These are phyloP conservation scores for Stenodera caucasica DNA, from an alignment of 2,888 invertebrate species.

Conservation along the genomic window DNA sequence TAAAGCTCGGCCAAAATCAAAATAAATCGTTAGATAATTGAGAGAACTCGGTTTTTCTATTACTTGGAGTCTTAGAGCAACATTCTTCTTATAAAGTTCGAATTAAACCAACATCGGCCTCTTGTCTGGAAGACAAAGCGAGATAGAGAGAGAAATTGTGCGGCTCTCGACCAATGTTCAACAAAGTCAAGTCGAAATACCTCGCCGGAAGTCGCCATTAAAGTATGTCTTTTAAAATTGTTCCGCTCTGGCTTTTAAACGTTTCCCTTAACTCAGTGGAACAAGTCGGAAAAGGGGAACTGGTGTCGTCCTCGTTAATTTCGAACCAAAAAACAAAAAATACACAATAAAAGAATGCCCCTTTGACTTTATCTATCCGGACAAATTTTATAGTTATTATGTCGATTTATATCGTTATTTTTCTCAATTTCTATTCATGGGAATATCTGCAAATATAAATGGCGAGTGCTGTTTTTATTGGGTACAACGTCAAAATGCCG, in stretches of 20 bases:
- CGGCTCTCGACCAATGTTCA: not conserved
- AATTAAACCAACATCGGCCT: not conserved
- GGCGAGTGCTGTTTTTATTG: not conserved
- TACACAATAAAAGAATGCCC: no score
- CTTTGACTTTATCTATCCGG: constrained; percentile 11
- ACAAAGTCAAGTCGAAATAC: constrained; percentile 11
- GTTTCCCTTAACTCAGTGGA: constrained; percentile 22
- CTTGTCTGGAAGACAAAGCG: not conserved
- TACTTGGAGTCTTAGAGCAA: not conserved
- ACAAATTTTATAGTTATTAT: not conserved
- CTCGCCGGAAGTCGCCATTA: constrained; percentile 35
- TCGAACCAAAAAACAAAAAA: constrained; percentile 26
- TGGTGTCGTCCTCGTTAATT: constrained; percentile 23
- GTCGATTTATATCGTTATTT: not conserved
- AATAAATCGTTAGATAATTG: not conserved
- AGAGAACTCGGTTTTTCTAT: not conserved
- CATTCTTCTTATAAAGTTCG: not conserved
- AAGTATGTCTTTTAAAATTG: constrained; percentile 35
- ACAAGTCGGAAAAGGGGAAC: constrained; percentile 24
- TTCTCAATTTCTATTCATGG: constrained; percentile 8
- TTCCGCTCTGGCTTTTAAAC: constrained; percentile 32
- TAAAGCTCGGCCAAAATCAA: no score
- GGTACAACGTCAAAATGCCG: not conserved
- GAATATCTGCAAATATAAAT: not conserved
- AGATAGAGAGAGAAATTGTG: not conserved